Evolutionary conservation across 2,797 vertebrate species (phyloP).

Genomic region (Rhynchonycteris naso): DNA sequence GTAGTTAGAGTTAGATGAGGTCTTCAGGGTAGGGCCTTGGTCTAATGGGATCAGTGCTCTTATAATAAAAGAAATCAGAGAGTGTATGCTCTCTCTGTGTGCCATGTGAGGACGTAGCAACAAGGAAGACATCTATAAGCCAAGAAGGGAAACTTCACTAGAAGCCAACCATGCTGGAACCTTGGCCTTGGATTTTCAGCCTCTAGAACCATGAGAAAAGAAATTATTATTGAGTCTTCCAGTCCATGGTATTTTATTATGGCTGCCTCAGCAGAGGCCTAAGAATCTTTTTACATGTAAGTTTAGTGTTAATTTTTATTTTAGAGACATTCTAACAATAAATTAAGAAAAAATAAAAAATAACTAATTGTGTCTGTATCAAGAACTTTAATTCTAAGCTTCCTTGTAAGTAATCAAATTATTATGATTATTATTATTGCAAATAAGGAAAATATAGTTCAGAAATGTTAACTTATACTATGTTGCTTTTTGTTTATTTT

Average conservation of each 20-base stretch:
- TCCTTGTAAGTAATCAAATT: not conserved
- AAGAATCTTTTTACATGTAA: not conserved
- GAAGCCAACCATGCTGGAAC: not conserved
- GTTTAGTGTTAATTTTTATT: conserved; percentile 40
- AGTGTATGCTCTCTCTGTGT: not conserved
- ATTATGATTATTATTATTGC: not conserved
- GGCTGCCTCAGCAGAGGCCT: not conserved
- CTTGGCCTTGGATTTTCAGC: not conserved
- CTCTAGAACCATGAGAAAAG: not conserved
- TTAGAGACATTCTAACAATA: not conserved
- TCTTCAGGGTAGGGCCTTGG: not conserved
- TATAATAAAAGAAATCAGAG: not conserved
- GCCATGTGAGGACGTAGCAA: not conserved
- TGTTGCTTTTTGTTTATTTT: too few relatives aligned
- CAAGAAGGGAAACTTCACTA: not conserved
- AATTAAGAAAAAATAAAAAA: not conserved
- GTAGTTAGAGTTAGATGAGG: not conserved
- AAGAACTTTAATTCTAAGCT: not conserved
- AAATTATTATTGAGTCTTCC: not conserved
- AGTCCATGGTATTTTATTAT: not conserved
- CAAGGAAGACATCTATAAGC: not conserved
- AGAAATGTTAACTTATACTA: not conserved
- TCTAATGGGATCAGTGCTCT: not conserved
- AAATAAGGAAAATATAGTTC: not conserved
- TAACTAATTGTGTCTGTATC: not conserved